Percentiles rank a stretch among this genome's conserved stretches.
Evolutionary conservation across 2,113 vertebrate genomes (phyloP).

Genomic region (Sialia sialis): DNA sequence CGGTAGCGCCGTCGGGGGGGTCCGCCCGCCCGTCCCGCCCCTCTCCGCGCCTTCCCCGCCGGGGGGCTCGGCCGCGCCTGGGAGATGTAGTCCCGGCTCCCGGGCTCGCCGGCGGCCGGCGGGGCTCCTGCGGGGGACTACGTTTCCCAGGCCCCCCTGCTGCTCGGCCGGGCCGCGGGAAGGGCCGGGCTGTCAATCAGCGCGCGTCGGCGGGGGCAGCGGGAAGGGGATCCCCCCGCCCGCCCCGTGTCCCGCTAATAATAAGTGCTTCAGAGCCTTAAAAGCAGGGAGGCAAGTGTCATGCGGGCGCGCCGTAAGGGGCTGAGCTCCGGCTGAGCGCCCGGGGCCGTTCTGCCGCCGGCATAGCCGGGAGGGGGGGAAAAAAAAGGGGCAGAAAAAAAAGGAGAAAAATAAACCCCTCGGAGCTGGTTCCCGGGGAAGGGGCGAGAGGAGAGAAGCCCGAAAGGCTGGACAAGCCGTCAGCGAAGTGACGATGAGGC

Average conservation of each 20-base stretch:
- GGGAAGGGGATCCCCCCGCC: constrained; percentile 3
- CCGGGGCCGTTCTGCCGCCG: background rate
- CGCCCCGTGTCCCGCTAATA: constrained; percentile 20
- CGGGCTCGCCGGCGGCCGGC: background rate
- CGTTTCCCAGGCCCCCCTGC: constrained; percentile 50
- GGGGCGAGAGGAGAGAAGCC: background rate
- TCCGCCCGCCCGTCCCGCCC: background rate
- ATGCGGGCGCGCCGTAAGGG: constrained; percentile 43
- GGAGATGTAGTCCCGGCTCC: constrained; percentile 45
- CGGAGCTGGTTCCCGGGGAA: background rate
- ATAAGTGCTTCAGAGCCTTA: constrained; percentile 64
- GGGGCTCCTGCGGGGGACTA: constrained; percentile 7
- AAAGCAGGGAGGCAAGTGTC: constrained; percentile 68
- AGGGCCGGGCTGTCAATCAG: constrained; percentile 70
- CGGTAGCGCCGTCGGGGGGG: background rate
- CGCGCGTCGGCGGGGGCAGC: constrained; percentile 31
- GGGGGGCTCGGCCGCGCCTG: constrained; percentile 15
- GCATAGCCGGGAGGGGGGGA: background rate
- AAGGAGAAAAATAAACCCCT: background rate
- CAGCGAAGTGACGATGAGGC: constrained; percentile 74
- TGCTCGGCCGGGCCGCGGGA: constrained; percentile 22
- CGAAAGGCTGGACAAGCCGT: constrained; percentile 19
- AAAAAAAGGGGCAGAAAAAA: background rate
- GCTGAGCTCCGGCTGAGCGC: constrained; percentile 43
- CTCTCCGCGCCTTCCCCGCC: background rate